Conservation (phyloP, 2,113 vertebrate species). For the Xenopus borealis region DNA sequence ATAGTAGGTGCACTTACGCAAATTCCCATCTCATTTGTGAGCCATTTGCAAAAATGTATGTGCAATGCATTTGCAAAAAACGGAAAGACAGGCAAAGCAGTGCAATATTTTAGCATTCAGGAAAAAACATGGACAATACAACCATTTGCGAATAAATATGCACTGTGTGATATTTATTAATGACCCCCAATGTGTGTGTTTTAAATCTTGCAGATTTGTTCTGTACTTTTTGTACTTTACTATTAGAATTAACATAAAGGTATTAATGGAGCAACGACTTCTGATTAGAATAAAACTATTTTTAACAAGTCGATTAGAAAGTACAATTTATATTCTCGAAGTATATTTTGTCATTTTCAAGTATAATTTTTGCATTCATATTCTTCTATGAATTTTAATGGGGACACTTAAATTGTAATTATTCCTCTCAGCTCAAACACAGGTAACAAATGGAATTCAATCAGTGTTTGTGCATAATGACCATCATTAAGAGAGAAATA, state of each 20-base stretch:
- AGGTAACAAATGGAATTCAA: slow-evolving; percentile 99
- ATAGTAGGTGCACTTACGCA: too few species aligned
- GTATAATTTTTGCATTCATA: slow-evolving; percentile 97
- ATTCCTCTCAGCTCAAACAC: slow-evolving; percentile 99
- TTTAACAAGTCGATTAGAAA: slow-evolving; percentile 84
- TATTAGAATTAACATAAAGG: slow-evolving; percentile 72
- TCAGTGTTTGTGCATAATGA: slow-evolving; percentile 94
- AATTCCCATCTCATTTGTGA: too few species aligned
- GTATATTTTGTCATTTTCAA: slow-evolving; percentile 98
- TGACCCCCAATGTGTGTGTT: background rate
- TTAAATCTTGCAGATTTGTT: slow-evolving; percentile 68
- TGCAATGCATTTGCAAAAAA: too few species aligned
- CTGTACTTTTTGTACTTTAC: slow-evolving; percentile 73
- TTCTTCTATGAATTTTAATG: slow-evolving; percentile 99
- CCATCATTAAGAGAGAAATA: slow-evolving; percentile 99
- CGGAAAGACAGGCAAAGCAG: too few species aligned
- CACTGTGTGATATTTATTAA: too few species aligned
- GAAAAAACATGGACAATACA: too few species aligned
- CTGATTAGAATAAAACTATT: slow-evolving; percentile 80
- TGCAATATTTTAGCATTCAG: too few species aligned
- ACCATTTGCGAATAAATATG: too few species aligned
- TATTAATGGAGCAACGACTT: slow-evolving; percentile 71
- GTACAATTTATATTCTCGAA: slow-evolving; percentile 92
- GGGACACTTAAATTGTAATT: slow-evolving; percentile 99
- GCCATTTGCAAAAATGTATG: too few species aligned